A percentile compares a stretch with the other conserved stretches of the same genome.
Evolutionary conservation across 2,797 vertebrate genomes (phyloP).

Genomic region (Acrossocheilus wenchowensis): DNA sequence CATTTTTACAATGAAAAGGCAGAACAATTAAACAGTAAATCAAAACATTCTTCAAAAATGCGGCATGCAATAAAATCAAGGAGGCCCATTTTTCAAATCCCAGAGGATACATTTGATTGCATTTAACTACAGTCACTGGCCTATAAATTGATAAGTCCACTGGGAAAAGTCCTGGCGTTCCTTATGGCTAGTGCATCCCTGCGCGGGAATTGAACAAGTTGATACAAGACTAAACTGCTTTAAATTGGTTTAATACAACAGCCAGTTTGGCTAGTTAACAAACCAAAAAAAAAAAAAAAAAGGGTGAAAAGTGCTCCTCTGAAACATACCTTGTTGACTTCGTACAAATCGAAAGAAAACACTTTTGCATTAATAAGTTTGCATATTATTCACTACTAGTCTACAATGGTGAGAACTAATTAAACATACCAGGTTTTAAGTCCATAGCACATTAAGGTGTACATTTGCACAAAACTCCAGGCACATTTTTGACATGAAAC

Average conservation of each 20-base stretch:
- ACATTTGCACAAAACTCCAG: constrained; percentile 23
- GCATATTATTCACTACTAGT: too few species aligned
- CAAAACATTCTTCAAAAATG: not conserved
- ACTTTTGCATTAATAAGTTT: too few species aligned
- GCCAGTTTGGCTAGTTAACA: not conserved
- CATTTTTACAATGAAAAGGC: not conserved
- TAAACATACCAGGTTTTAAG: not conserved
- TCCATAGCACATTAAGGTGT: not conserved
- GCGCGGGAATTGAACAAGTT: not conserved
- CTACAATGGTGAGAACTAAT: not conserved
- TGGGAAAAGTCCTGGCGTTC: not conserved
- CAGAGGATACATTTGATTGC: not conserved
- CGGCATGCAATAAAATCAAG: not conserved
- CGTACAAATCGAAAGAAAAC: not conserved
- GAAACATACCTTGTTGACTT: not conserved
- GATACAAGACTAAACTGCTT: not conserved
- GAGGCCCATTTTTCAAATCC: not conserved
- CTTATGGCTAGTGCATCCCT: not conserved
- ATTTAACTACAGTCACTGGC: not conserved
- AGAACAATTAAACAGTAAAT: not conserved
- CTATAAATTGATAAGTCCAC: not conserved
- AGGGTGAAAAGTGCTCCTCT: not conserved
- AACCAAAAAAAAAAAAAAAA: not conserved
- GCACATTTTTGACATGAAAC: constrained; percentile 24
- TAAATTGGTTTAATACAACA: not conserved